Conservation (phyloP, 2,888 invertebrate genomes). For the Bombyx huttoni region DNA sequence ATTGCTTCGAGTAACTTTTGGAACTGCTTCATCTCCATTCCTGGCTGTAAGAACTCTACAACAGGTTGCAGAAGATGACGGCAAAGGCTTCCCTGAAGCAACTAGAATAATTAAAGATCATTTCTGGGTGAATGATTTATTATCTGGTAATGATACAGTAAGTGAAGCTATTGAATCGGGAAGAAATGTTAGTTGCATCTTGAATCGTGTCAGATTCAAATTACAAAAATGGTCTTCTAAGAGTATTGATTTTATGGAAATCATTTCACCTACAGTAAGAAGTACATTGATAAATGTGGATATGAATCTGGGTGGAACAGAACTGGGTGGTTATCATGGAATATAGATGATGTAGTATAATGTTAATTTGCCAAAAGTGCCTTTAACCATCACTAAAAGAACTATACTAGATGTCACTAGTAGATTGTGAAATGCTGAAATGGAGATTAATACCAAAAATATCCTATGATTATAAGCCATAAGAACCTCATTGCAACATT, state of each 20-base stretch:
- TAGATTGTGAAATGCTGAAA: too few species aligned
- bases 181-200: constrained; percentile 9
- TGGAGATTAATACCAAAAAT: too few species aligned
- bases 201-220: constrained; percentile 19
- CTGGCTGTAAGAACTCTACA: constrained; percentile 16
- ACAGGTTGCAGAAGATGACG: constrained; percentile 16
- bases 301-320: constrained; percentile 12
- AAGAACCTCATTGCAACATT: not conserved
- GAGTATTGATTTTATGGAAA: constrained; percentile 3
- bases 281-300: constrained; percentile 7
- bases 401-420: too few species aligned
- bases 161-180: constrained; percentile 7
- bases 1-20: constrained; percentile 11
- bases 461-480: not conserved
- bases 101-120: constrained; percentile 5
- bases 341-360: constrained; percentile 11
- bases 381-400: too few species aligned
- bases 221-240: constrained; percentile 20
- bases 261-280: not conserved
- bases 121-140: constrained; percentile 16
- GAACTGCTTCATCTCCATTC: constrained; percentile 15
- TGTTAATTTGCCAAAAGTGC: too few species aligned
- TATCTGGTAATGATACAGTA: constrained; percentile 9
- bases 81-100: constrained; percentile 6
- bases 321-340: constrained; percentile 13